phyloP scores from a whole-genome alignment of 2,888 invertebrate genomes.

The Pardosa pseudoannulata region DNA sequence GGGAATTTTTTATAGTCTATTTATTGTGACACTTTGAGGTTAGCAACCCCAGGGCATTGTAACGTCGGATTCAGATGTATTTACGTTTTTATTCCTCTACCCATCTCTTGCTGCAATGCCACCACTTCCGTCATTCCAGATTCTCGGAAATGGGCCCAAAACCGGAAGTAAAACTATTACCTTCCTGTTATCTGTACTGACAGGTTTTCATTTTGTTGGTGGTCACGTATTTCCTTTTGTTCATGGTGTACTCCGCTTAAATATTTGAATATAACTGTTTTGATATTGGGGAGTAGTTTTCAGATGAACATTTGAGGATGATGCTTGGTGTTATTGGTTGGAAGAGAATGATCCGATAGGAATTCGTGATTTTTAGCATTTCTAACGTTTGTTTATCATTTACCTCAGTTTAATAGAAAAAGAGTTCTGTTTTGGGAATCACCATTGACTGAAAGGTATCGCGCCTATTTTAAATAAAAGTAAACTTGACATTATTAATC shows the following conservation, averaged over 20 bases:
- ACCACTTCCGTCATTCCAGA: conserved; percentile 54
- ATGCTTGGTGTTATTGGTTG: too few relatives aligned
- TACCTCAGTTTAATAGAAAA: too few relatives aligned
- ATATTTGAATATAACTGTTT: too few relatives aligned
- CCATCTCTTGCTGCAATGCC: conserved; percentile 3
- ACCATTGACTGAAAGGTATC: too few relatives aligned
- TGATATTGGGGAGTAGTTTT: too few relatives aligned
- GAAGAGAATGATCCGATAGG: too few relatives aligned
- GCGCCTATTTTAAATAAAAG: too few relatives aligned
- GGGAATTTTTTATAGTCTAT: not conserved
- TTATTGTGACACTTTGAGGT: conserved; percentile 31
- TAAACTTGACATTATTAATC: too few relatives aligned
- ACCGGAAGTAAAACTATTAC: conserved; percentile 65
- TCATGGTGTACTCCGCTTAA: not conserved
- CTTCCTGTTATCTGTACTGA: conserved; percentile 58
- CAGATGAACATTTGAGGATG: too few relatives aligned
- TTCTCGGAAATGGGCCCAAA: conserved; percentile 43
- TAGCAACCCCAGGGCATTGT: conserved; percentile 32
- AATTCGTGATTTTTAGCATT: too few relatives aligned
- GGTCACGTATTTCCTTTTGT: conserved; percentile 57
- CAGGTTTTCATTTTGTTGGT: conserved; percentile 29
- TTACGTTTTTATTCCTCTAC: conserved; percentile 36
- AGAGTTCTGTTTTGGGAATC: too few relatives aligned
- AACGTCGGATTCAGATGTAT: conserved; percentile 20
- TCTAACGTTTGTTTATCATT: too few relatives aligned